phyloP scores from a whole-genome alignment of 2,888 invertebrate genomes.

The Serrognathus titanus region DNA sequence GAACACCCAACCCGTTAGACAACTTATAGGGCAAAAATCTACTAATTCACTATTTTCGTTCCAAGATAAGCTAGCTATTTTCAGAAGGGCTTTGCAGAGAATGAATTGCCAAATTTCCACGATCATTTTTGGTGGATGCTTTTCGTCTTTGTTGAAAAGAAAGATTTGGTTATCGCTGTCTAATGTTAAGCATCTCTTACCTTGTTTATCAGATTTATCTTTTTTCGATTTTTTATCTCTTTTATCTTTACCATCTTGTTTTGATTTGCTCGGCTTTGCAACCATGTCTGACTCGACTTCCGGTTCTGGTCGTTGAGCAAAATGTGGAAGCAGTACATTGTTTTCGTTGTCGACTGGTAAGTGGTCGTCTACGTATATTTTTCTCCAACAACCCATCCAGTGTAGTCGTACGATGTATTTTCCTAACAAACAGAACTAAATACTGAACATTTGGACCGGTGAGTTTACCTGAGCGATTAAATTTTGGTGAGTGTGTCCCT shows the following conservation, averaged over 20 bases:
- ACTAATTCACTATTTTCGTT: constrained; percentile 36
- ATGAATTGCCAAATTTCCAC: constrained; percentile 52
- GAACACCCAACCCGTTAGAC: constrained; percentile 49
- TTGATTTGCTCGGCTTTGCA: neutral
- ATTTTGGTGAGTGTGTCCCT: constrained; percentile 18
- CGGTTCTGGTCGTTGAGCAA: neutral
- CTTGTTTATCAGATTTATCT: too few relatives aligned
- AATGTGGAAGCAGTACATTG: constrained; percentile 43
- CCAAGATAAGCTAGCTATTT: constrained; percentile 47
- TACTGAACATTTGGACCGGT: too few relatives aligned
- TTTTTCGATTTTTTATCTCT: constrained; percentile 5
- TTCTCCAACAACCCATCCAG: constrained; percentile 52
- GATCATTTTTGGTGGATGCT: constrained; percentile 27
- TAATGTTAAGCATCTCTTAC: neutral
- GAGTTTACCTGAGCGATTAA: too few relatives aligned
- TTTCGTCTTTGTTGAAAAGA: constrained; percentile 1
- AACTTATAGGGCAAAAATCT: constrained; percentile 49
- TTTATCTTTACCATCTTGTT: neutral
- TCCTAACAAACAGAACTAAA: constrained; percentile 44
- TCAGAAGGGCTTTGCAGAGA: constrained; percentile 50
- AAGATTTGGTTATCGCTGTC: neutral
- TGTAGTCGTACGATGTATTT: constrained; percentile 51
- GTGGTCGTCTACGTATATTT: constrained; percentile 49
- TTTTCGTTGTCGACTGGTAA: constrained; percentile 46
- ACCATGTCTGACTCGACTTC: neutral